Evolutionary conservation across 1,140 invertebrate genomes (phyloP).

Genomic region (Cyrtorhinus lividipennis): DNA sequence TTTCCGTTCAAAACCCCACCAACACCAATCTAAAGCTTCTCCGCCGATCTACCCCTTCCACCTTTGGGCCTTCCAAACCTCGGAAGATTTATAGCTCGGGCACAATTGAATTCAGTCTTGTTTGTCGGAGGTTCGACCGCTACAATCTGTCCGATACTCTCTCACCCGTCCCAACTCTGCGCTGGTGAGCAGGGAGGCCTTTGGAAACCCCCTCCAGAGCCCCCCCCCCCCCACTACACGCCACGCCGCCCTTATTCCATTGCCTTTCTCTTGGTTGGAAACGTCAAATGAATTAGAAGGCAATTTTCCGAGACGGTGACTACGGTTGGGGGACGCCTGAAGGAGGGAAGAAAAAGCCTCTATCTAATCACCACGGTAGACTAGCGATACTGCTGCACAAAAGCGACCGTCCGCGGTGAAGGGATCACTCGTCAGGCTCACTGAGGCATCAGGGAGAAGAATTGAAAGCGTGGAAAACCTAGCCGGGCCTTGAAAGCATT

Average conservation of each 20-base stretch:
- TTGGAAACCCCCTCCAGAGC: neutral
- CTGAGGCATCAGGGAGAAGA: no score
- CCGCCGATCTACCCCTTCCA: neutral
- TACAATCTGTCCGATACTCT: conserved; percentile 10
- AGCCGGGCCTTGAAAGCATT: no score
- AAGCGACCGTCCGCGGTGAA: no score
- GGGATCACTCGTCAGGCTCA: no score
- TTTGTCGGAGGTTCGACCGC: conserved; percentile 9
- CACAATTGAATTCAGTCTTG: conserved; percentile 13
- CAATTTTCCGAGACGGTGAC: conserved; percentile 10
- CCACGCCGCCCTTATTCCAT: neutral
- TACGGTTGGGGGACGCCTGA: neutral
- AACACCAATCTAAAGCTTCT: neutral
- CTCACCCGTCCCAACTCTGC: neutral
- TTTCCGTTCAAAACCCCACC: neutral
- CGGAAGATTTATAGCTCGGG: conserved; percentile 5
- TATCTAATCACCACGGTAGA: conserved; percentile 11
- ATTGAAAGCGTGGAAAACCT: no score
- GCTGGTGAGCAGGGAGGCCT: neutral
- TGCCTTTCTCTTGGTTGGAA: neutral
- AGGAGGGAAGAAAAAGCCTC: neutral
- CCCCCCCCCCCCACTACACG: no score
- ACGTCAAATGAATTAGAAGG: conserved; percentile 13
- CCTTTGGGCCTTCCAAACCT: neutral
- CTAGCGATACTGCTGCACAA: neutral